Evolutionary conservation across 1,140 invertebrate genomes (phyloP), one percentile per base, ranked within the genome.

Genomic region (Ridgeia piscesae): DNA sequence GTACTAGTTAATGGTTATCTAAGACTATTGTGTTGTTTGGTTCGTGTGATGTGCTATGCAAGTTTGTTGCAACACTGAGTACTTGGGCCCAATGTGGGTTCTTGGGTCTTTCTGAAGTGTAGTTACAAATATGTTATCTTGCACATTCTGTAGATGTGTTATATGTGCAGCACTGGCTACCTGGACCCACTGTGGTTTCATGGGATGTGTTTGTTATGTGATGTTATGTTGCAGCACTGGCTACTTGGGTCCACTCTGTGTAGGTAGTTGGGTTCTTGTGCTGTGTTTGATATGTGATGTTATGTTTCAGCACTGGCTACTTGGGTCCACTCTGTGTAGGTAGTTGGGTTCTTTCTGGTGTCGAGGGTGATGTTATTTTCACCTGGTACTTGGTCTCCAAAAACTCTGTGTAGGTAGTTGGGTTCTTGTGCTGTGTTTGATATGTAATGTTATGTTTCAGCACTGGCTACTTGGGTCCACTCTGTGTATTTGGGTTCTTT

Each of bases 401-500:
- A n/a, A n/a, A n/a, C n/a, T n/a, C n/a, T n/a, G n/a, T n/a, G n/a
- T n/a, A n/a, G n/a, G n/a, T n/a, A 4, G 42, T 42, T 42, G 42
- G 42, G 11, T 42, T 42, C 42, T 42, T 42, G 42, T 42, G 42
- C 4, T 34, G 31, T 33, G 90, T 89, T 90, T 89, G 2, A 35
- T 33, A 33, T 92, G 34, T 88, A 6, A 33, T 92, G 34, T 88
- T 93, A 89, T 92, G 34, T 94, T 95, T 58, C 94, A 97, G 96
- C 89, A 96, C 96, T 91, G 97, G 97, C 21, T 97, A 96, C 95
- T 93, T 97, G 48, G 97, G 97, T 21, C 97, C 97, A 88, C 94
- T 96, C 31, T 96, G 96, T 92, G 96, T 97, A 35, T 96, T 97
- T 93, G 92, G 95, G 0, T 97, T 97, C 93, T 97, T 97, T 94